Conservation (phyloP, 2,888 invertebrate genomes). For the Dolichomitus sp. region DNA sequence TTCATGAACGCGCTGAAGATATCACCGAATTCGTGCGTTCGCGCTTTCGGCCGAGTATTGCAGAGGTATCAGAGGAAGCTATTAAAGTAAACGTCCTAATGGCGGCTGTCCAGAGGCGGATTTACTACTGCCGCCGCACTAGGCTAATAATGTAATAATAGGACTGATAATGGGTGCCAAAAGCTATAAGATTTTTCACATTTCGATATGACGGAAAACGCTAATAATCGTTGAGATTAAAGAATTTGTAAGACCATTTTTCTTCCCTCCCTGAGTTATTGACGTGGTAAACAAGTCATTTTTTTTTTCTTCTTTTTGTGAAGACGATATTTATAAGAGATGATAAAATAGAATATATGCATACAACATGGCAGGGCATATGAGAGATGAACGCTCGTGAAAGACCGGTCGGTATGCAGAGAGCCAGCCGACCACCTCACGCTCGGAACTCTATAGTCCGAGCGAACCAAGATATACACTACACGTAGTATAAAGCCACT, state of each 20-base stretch:
- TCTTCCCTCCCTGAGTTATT: neutral
- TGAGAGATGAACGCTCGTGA: conserved; percentile 10
- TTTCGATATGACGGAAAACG: neutral
- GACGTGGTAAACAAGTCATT: neutral
- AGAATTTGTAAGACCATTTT: neutral
- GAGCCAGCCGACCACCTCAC: conserved; percentile 2
- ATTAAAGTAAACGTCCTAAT: too few species aligned
- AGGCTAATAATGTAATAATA: too few species aligned
- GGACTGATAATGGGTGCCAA: too few species aligned
- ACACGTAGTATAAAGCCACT: conserved; percentile 38
- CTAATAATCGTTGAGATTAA: neutral
- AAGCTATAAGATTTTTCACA: neutral
- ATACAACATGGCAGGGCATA: conserved; percentile 3
- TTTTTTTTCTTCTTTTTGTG: too few species aligned
- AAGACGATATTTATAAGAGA: neutral
- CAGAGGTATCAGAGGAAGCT: too few species aligned
- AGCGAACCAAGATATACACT: conserved; percentile 4
- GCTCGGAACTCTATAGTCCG: conserved; percentile 6
- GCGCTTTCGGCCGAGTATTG: neutral
- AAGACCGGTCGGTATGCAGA: conserved; percentile 10
- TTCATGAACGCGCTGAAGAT: neutral
- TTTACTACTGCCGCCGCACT: too few species aligned
- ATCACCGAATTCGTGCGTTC: neutral
- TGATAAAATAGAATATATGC: conserved; percentile 1
- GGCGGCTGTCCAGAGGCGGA: too few species aligned